Conservation (phyloP, 1,140 invertebrate species). For the Arion vulgaris region DNA sequence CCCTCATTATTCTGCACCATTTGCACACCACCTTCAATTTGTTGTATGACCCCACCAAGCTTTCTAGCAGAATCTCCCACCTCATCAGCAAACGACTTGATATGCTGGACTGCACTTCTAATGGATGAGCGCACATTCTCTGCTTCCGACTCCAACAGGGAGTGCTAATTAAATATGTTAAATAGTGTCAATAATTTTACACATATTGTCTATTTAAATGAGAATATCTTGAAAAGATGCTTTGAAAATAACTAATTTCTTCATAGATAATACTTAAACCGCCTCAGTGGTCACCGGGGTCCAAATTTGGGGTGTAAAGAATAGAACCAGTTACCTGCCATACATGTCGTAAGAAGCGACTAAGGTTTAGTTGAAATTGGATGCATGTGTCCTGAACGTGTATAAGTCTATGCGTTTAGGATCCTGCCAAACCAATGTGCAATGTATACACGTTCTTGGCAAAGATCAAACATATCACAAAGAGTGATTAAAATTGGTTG, state of each 20-base stretch:
- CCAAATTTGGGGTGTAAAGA: too few relatives aligned
- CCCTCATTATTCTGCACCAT: constrained; percentile 56
- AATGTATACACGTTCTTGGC: too few relatives aligned
- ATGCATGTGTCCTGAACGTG: too few relatives aligned
- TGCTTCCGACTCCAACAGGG: constrained; percentile 77
- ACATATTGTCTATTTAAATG: background rate
- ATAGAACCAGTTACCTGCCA: too few relatives aligned
- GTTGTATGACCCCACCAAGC: constrained; percentile 72
- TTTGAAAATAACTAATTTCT: background rate
- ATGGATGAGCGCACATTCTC: constrained; percentile 76
- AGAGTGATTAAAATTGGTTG: too few relatives aligned
- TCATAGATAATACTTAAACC: too few relatives aligned
- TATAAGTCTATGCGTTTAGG: too few relatives aligned
- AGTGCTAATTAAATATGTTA: constrained; percentile 69
- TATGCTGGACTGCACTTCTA: constrained; percentile 74
- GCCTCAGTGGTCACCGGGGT: too few relatives aligned
- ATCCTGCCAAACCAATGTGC: too few relatives aligned
- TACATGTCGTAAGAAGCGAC: too few relatives aligned
- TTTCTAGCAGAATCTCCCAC: constrained; percentile 76
- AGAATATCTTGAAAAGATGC: background rate
- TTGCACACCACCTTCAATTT: constrained; percentile 68
- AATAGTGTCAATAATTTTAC: background rate
- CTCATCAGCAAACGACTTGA: constrained; percentile 78
- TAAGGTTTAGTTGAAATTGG: too few relatives aligned
- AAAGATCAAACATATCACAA: too few relatives aligned